A percentile compares a stretch with the other conserved stretches of the same genome.
Evolutionary conservation across 2,888 invertebrate species (phyloP).

Genomic region (Stenurella melanura): DNA sequence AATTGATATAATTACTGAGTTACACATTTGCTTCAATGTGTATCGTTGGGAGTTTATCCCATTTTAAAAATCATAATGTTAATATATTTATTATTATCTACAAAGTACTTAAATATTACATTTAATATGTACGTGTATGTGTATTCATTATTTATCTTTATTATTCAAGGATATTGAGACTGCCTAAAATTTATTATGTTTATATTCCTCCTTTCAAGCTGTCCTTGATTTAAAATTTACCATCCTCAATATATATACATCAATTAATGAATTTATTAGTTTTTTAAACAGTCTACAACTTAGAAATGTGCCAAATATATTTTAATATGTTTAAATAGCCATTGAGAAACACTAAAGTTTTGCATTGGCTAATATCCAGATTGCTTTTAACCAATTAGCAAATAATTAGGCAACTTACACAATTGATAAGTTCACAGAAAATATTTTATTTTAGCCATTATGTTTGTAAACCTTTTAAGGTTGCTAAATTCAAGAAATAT

Average conservation of each 20-base stretch:
- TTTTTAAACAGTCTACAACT: background rate
- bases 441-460: too few species aligned
- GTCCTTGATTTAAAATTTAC: background rate
- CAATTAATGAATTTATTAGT: background rate
- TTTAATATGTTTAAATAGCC: background rate
- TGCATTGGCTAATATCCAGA: background rate
- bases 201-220: background rate
- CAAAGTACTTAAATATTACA: too few species aligned
- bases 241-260: background rate
- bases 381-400: slow-evolving; percentile 1
- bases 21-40: too few species aligned
- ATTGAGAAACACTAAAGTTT: background rate
- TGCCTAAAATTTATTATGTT: background rate
- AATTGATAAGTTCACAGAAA: too few species aligned
- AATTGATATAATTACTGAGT: too few species aligned
- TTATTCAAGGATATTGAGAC: background rate
- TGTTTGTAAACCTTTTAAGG: too few species aligned
- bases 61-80: too few species aligned
- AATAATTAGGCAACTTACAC: background rate
- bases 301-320: background rate
- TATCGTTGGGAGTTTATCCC: too few species aligned
- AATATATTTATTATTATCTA: too few species aligned
- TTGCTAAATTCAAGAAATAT: too few species aligned
- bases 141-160: background rate
- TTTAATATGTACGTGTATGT: background rate